A percentile compares a stretch with the other conserved stretches of the same genome.
phyloP scores from a whole-genome alignment of 23 tunicate species.

The Botrylloides violaceus region DNA sequence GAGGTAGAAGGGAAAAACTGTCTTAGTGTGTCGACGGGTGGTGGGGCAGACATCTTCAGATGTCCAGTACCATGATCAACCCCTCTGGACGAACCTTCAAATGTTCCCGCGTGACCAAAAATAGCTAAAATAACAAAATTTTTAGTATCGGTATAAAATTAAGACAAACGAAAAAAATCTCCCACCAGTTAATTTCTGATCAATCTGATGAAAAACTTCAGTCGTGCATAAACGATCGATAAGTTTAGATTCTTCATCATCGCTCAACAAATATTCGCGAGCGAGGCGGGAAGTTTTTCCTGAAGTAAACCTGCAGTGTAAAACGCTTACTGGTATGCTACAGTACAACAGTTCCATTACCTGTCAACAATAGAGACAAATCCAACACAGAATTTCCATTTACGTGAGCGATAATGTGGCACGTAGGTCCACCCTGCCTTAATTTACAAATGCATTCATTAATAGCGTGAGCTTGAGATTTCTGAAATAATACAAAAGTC shows the following conservation, averaged over 20 bases:
- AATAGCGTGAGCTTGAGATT: constrained; percentile 20
- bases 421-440: constrained; percentile 7
- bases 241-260: constrained; percentile 4
- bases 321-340: neutral
- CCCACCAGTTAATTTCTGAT: neutral
- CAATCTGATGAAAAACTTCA: neutral
- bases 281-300: constrained; percentile 17
- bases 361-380: constrained; percentile 14
- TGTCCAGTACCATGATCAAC: too few species aligned
- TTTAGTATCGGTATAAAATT: too few species aligned
- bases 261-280: constrained; percentile 6
- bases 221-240: neutral
- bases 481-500: constrained; percentile 5
- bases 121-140: too few species aligned
- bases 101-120: too few species aligned
- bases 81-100: too few species aligned
- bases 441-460: constrained; percentile 20
- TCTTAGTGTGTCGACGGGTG: too few species aligned
- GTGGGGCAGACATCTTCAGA: too few species aligned
- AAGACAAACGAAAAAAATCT: too few species aligned
- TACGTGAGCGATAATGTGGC: constrained; percentile 11
- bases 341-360: neutral
- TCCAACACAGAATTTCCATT: constrained; percentile 15
- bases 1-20: neutral
- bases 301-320: neutral